A percentile compares a stretch with the other conserved stretches of the same genome.
phyloP scores from a whole-genome alignment of 2,888 invertebrate genomes.

The Sesia apiformis region DNA sequence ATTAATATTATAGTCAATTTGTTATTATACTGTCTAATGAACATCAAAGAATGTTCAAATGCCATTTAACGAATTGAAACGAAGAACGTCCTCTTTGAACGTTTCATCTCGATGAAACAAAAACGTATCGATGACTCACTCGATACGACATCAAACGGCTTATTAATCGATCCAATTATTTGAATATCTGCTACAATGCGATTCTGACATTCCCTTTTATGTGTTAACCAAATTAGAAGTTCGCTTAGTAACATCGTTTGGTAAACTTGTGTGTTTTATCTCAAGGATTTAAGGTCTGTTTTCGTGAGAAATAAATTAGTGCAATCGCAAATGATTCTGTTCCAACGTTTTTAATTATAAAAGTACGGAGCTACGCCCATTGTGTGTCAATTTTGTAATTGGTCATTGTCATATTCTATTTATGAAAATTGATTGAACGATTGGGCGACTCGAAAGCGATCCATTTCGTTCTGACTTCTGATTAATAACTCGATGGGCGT shows the following conservation, averaged over 20 bases:
- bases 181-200: background rate
- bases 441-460: background rate
- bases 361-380: background rate
- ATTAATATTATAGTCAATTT: too few relatives aligned
- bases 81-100: too few relatives aligned
- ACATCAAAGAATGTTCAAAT: too few relatives aligned
- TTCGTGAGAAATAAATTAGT: too few relatives aligned
- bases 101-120: background rate
- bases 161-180: background rate
- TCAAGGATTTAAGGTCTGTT: too few relatives aligned
- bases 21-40: too few relatives aligned
- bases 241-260: too few relatives aligned
- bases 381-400: background rate
- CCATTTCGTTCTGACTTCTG: background rate
- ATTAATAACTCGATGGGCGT: background rate
- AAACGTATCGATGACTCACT: background rate
- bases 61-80: too few relatives aligned
- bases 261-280: too few relatives aligned
- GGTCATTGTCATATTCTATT: background rate
- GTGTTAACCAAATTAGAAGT: background rate
- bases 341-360: background rate
- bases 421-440: background rate
- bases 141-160: background rate
- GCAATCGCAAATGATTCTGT: background rate
- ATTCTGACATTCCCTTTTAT: background rate